Base-by-base conservation (phyloP, 2,888 invertebrate species). In the Kryphioiulus occultus region DNA sequence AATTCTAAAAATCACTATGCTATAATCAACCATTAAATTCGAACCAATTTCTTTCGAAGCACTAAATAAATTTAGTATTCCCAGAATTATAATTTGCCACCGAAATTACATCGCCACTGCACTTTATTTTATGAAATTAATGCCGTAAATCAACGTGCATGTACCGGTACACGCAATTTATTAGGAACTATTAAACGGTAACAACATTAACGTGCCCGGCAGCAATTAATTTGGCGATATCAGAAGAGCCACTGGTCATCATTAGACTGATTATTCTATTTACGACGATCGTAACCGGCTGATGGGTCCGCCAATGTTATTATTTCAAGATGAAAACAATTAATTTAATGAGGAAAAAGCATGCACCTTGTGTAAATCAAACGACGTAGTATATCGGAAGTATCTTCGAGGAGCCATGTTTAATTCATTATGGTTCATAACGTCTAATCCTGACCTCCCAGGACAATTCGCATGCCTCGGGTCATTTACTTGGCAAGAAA, bases 181-280 rank as follows among this genome's bases (percentile, higher is more conserved):
- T 30, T 30, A 30, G 78, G 30, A 30, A 26, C 30, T 30, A 78
- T 78, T 12, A 78, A 68, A 78, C 15, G 78, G 15, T 30, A 30
- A 78, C 78, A 15, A 78, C 78, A 78, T 78, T 78, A 78, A 78
- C 78, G 78, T 78, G 78, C 78, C 78, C 30, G 26, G 78, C 12
- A 22, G 78, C 78, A 78, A 78, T 78, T 78, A 78, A 30, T 78
- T 30, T 30, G 15, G 78, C 30, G 78, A 78, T 78, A 78, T 78
- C 78, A 30, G 30, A 78, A 30, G 78, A 78, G 78, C 78, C 30
- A 78, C 78, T 30, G 78, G 30, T 78, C 78, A 78, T 78, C 30
- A 78, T 78, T 26, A 30, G 30, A 78, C 78, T 30, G 78, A 78
- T 78, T 78, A 78, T 78, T 78, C 15, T 26, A 78, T 78, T 26